Evolutionary conservation across 2,797 vertebrate genomes (phyloP), one percentile per base, ranked within the genome.

Genomic region (Acipenser transmontanus): DNA sequence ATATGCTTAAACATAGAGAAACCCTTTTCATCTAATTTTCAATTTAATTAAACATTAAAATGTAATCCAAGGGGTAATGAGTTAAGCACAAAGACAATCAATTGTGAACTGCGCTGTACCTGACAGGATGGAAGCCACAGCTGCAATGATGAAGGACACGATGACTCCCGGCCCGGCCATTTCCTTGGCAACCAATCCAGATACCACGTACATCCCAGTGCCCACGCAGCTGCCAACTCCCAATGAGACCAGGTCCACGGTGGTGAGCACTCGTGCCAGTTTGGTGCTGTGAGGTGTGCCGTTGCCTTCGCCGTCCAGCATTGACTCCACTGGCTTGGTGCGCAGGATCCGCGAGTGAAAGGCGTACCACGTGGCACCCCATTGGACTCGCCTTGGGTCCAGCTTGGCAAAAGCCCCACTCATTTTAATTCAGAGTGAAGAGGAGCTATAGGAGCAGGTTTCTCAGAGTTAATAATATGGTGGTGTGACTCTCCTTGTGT

Each of bases 121-220:
- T 73, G 97, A 98, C 62, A 99, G 73, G 63, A 99, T 93, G 60
- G 97, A 98, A 0, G 97, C 97, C 0, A 93, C 74, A 0, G 97
- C 97, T 0, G 97, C 97, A 0, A 98, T 93, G 70, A 97, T 91
- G 71, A 99, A 99, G 6, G 97, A 99, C 73, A 99, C 89, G 2
- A 99, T 95, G 78, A 99, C 95, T 0, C 95, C 97, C 0, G 97
- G 96, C 5, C 97, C 97, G 0, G 97, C 96, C 92, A 94, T 94
- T 67, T 94, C 92, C 78, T 98, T 98, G 69, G 96, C 97, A 50
- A 99, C 97, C 72, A 98, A 79, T 50, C 97, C 97, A 0, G 96
- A 93, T 0, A 99, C 96, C 69, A 99, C 97, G 0, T 99, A 99
- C 96, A 99, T 98, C 59, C 96, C 97, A 0, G 97, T 98, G 69